phyloP scores from a whole-genome alignment of 2,888 invertebrate species.

The Ephialtes manifestator region DNA sequence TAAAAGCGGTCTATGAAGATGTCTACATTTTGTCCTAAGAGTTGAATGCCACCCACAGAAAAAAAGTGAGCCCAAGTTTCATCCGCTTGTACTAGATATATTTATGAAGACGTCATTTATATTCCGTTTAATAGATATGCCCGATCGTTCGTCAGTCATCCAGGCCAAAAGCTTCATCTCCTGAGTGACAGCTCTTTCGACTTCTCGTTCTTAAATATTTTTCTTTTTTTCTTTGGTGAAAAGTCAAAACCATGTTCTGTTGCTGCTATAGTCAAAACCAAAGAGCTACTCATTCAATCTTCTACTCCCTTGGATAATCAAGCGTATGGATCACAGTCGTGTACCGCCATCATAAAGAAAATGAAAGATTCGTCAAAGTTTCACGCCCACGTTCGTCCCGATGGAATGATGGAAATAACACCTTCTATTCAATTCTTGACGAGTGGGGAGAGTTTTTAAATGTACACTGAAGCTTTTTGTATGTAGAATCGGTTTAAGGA shows the following conservation, averaged over 20 bases:
- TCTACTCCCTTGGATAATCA: slow-evolving; percentile 33
- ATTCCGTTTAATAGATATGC: slow-evolving; percentile 25
- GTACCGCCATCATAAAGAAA: slow-evolving; percentile 53
- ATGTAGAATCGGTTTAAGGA: too few species aligned
- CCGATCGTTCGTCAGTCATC: slow-evolving; percentile 40
- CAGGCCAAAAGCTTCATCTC: slow-evolving; percentile 32
- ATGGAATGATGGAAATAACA: slow-evolving; percentile 65
- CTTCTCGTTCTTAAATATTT: background rate
- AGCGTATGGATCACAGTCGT: slow-evolving; percentile 12
- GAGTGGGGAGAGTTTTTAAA: slow-evolving; percentile 55
- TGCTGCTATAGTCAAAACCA: slow-evolving; percentile 29
- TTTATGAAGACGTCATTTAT: slow-evolving; percentile 49
- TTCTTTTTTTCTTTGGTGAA: slow-evolving; percentile 38
- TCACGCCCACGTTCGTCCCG: slow-evolving; percentile 66
- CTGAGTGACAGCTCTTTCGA: slow-evolving; percentile 27
- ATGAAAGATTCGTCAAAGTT: slow-evolving; percentile 75
- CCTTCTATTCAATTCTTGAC: slow-evolving; percentile 51
- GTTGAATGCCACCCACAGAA: background rate
- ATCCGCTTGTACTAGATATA: slow-evolving; percentile 7
- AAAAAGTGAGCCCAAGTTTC: background rate
- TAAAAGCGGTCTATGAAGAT: slow-evolving; percentile 52
- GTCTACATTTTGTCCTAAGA: slow-evolving; percentile 39
- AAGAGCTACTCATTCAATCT: slow-evolving; percentile 59
- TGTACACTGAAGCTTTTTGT: slow-evolving; percentile 15
- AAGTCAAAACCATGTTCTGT: background rate